Conservation (phyloP, 2,888 invertebrate genomes). For the Latrodectus elegans region DNA sequence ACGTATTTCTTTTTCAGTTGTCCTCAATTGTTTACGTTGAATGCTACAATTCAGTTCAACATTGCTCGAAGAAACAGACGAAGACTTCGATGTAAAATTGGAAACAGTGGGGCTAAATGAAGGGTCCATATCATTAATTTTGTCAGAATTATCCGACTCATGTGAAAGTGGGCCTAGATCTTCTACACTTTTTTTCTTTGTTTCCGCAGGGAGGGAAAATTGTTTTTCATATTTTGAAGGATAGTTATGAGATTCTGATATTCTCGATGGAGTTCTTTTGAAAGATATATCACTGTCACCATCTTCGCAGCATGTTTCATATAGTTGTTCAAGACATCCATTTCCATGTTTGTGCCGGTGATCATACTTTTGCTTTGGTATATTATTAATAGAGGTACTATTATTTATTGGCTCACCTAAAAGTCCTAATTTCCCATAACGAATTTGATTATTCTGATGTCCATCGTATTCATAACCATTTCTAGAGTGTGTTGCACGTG, state of each 20-base stretch:
- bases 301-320: not conserved
- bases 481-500: not conserved
- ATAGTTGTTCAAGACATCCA: not conserved
- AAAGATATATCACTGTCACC: not conserved
- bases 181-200: slow-evolving; percentile 8
- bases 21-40: slow-evolving; percentile 8
- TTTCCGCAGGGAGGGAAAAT: slow-evolving; percentile 33
- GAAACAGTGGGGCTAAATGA: slow-evolving; percentile 37
- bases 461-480: slow-evolving; percentile 7
- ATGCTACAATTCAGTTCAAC: not conserved
- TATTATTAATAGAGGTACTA: not conserved
- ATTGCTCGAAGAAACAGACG: slow-evolving; percentile 16
- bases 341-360: not conserved
- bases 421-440: slow-evolving; percentile 50
- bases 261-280: not conserved
- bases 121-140: slow-evolving; percentile 42
- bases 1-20: slow-evolving; percentile 82
- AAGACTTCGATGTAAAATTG: slow-evolving; percentile 19
- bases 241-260: slow-evolving; percentile 1
- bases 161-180: slow-evolving; percentile 7
- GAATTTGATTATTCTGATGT: slow-evolving; percentile 20
- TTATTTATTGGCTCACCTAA: slow-evolving; percentile 25
- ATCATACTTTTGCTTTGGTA: not conserved
- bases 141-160: slow-evolving; percentile 24
- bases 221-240: slow-evolving; percentile 11